Percentiles rank a stretch among this genome's conserved stretches.
phyloP scores from a whole-genome alignment of 1,140 invertebrate genomes.

The Solenopsis fugax region DNA sequence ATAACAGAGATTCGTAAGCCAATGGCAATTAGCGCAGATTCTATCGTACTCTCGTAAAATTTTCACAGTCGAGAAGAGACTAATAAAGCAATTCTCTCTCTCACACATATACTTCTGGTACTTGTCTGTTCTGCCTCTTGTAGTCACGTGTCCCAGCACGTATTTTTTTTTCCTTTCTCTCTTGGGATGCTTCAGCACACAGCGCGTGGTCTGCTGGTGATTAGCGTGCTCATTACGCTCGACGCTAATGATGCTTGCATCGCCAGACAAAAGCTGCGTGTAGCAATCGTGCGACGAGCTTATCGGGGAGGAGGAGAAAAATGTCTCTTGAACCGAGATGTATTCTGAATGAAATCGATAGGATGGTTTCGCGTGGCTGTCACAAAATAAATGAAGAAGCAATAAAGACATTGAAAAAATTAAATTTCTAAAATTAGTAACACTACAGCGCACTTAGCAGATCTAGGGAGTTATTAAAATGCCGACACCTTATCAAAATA shows the following conservation, averaged over 20 bases:
- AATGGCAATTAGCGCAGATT: conserved; percentile 20
- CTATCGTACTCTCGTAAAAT: conserved; percentile 31
- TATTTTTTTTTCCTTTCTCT: conserved; percentile 66
- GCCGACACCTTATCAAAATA: conserved; percentile 1
- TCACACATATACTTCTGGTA: conserved; percentile 61
- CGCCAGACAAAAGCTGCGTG: conserved; percentile 81
- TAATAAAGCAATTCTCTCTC: conserved; percentile 61
- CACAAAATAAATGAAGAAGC: neutral
- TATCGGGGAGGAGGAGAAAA: neutral
- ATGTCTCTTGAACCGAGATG: neutral
- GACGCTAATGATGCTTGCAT: conserved; percentile 85
- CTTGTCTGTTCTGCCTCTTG: conserved; percentile 72
- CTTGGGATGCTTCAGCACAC: conserved; percentile 63
- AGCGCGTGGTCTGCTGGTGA: conserved; percentile 80
- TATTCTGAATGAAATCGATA: conserved; percentile 23
- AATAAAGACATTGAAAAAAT: too few species aligned
- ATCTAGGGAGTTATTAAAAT: neutral
- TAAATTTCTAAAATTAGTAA: neutral
- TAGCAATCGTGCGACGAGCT: conserved; percentile 70
- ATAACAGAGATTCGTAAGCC: conserved; percentile 4
- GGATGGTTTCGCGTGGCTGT: neutral
- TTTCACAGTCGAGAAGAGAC: conserved; percentile 55
- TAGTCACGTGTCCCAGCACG: conserved; percentile 64
- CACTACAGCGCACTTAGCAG: neutral
- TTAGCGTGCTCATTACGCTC: conserved; percentile 85